Base-by-base conservation (phyloP, 2,888 invertebrate genomes). In the Drosophila cognata region DNA sequence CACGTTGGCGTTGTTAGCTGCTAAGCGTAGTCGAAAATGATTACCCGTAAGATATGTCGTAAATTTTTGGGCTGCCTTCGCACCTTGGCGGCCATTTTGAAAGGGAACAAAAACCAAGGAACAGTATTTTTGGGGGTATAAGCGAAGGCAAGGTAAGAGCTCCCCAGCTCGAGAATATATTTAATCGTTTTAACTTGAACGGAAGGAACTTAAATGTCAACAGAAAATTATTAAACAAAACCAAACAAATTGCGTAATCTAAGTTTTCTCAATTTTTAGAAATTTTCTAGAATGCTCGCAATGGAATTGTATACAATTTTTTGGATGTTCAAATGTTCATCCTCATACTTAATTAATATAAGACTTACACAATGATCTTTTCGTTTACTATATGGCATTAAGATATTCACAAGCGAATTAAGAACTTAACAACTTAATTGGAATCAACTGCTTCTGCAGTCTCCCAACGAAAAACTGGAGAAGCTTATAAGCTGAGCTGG, bases 1-100 rank as follows among this genome's bases (percentile, higher is more conserved):
- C 74, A 57, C 77, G 62, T 66, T 59, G 43, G 41, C 31, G 35
- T 59, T 50, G 58, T 16, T 55, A 77, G 63, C 73, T 66, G 69
- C 57, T 65, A 53, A 46, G 69, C 65, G 50, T 60, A 43, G 43
- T 60, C 61, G 25, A 56, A 71, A 83, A 77, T 74, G 29, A 84
- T 77, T 71, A 67, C 77, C 72, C 64, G 55, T 73, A 72, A 73
- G 73, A 77, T 70, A 76, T 62, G 70, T 62, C 64, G 68, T 72
- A 60, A 50, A 71, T 76, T 58, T 65, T 59, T 46, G 28, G 72
- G 59, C 64, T 50, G 51, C 46, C 63, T 62, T 41, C 67, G 60
- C 60, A 63, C 43, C 68, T 65, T 35, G 68, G 59, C 59, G 77
- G 64, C 77, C 65, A 77, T 77, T 72, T 77, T 65, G 72, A 48